phyloP scores from a whole-genome alignment of 2,888 invertebrate species.

The Cantharis rufa region DNA sequence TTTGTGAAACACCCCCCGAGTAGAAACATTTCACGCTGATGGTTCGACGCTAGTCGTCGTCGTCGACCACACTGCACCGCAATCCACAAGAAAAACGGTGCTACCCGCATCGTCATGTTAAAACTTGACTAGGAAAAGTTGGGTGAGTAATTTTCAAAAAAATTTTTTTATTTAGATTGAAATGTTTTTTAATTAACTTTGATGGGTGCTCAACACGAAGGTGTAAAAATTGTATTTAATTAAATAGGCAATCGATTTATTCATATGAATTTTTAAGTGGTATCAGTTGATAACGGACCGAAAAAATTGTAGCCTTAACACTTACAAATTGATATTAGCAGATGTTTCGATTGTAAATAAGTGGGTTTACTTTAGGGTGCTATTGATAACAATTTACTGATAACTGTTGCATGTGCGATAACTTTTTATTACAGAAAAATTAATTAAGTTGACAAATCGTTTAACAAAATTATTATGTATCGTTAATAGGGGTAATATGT shows the following conservation, averaged over 20 bases:
- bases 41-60: conserved; percentile 15
- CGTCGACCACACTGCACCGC: conserved; percentile 15
- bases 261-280: not conserved
- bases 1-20: conserved; percentile 47
- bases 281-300: not conserved
- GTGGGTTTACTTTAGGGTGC: not conserved
- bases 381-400: not conserved
- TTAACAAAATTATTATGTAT: conserved; percentile 15
- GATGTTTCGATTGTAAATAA: not conserved
- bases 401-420: not conserved
- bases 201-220: not conserved
- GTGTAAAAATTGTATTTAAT: not conserved
- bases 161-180: not conserved
- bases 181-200: not conserved
- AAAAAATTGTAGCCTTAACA: not conserved
- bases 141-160: not conserved
- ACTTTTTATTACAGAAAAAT: not conserved
- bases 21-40: conserved; percentile 37
- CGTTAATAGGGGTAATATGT: conserved; percentile 9
- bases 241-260: not conserved
- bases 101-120: not conserved
- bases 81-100: not conserved
- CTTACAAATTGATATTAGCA: not conserved
- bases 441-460: not conserved
- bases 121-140: not conserved